Evolutionary conservation across 1,140 invertebrate species (phyloP), one percentile per base, ranked within the genome.

Genomic region (Drosophila malerkotliana): DNA sequence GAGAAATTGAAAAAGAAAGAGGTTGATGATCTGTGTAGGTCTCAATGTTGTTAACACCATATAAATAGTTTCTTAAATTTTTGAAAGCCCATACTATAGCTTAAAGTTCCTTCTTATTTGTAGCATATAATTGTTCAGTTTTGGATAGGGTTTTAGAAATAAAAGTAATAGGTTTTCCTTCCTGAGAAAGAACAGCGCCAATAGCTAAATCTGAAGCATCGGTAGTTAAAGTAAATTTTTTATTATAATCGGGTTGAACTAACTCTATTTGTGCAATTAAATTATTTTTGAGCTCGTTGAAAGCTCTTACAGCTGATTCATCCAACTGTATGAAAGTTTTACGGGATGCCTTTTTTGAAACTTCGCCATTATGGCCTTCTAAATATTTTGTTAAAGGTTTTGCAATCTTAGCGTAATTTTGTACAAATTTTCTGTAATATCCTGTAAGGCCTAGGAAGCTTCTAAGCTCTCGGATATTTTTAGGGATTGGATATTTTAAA

Each of bases 261-360:
- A 57, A n/a, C 21, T 54, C 34, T 3, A 26, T 12, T 54, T 54
- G 52, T n/a, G n/a, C n/a, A n/a, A n/a, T n/a, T n/a, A n/a, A n/a
- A n/a, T n/a, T n/a, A n/a, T n/a, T n/a, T n/a, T n/a, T n/a, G n/a
- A n/a, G n/a, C n/a, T n/a, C n/a, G n/a, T n/a, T n/a, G n/a, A n/a
- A n/a, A n/a, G n/a, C n/a, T n/a, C n/a, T n/a, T n/a, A n/a, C n/a
- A n/a, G n/a, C n/a, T n/a, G n/a, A n/a, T n/a, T n/a, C n/a, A n/a
- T n/a, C n/a, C n/a, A n/a, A n/a, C n/a, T n/a, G n/a, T n/a, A n/a
- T n/a, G n/a, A n/a, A n/a, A n/a, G n/a, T n/a, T n/a, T n/a, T n/a
- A n/a, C n/a, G n/a, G n/a, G n/a, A n/a, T n/a, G n/a, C n/a, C n/a
- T n/a, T n/a, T n/a, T n/a, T n/a, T n/a, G n/a, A n/a, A n/a, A n/a